These are phyloP conservation scores for Anoura caudifer DNA, from an alignment of 2,113 vertebrate genomes.

Conservation along the genomic window DNA sequence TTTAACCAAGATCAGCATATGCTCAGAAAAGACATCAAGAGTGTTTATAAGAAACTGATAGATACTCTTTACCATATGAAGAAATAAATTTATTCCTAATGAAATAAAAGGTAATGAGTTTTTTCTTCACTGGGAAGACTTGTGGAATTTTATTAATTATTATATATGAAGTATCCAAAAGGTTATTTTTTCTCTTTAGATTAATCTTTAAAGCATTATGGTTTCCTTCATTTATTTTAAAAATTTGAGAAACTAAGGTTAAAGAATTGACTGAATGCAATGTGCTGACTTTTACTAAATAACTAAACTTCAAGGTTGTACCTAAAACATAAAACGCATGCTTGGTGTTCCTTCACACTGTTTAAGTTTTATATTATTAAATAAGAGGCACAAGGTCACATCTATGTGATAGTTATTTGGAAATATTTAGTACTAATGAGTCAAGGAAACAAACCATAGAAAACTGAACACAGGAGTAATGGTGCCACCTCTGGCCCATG, in stretches of 20 bases:
- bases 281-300: neutral
- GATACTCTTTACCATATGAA: neutral
- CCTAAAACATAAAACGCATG: neutral
- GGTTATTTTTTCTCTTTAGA: neutral
- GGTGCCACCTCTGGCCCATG: neutral
- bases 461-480: neutral
- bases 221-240: neutral
- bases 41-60: neutral
- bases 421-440: neutral
- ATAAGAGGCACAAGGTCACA: neutral
- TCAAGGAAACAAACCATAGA: neutral
- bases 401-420: neutral
- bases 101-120: neutral
- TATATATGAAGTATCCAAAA: neutral
- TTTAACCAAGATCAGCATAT: neutral
- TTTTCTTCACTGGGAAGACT: neutral
- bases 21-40: neutral
- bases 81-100: neutral
- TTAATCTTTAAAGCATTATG: neutral
- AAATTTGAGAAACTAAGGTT: neutral
- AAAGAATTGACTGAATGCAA: neutral
- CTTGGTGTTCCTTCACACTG: neutral
- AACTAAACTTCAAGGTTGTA: neutral
- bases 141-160: neutral
- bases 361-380: neutral